Percentiles rank a stretch among this genome's conserved stretches.
phyloP scores from a whole-genome alignment of 2,113 vertebrate genomes.

The Aspiorhynchus laticeps region DNA sequence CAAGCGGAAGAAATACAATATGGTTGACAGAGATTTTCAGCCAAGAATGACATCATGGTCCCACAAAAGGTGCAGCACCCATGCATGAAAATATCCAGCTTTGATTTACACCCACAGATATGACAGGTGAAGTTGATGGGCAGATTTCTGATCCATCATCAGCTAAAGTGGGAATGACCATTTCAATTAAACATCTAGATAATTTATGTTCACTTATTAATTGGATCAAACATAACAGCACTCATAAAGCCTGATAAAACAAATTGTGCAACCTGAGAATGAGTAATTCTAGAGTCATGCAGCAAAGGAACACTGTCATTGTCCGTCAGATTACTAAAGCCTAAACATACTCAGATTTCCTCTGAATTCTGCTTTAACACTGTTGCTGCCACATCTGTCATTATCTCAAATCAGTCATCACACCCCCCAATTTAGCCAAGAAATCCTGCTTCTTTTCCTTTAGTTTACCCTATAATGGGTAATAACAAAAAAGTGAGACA shows the following conservation, averaged over 20 bases:
- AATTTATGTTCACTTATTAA: neutral
- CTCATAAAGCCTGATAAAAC: neutral
- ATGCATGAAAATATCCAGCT: conserved; percentile 51
- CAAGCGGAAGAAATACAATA: conserved; percentile 44
- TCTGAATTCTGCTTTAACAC: conserved; percentile 6
- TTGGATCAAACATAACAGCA: neutral
- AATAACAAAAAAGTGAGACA: neutral
- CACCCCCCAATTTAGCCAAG: neutral
- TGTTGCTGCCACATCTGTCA: neutral
- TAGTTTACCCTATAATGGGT: neutral
- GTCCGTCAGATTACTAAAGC: neutral
- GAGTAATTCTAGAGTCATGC: neutral
- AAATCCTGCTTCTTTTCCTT: neutral
- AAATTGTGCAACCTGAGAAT: neutral
- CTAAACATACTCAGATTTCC: neutral
- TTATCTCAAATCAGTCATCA: neutral
- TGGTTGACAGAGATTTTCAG: conserved; percentile 35
- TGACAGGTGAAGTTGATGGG: conserved; percentile 38
- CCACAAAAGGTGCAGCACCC: conserved; percentile 57
- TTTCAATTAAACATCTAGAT: neutral
- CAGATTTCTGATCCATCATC: conserved; percentile 13
- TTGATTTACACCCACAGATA: conserved; percentile 49
- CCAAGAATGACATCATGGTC: conserved; percentile 58
- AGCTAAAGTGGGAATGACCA: neutral
- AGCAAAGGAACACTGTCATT: neutral